Percentiles rank a stretch among this genome's conserved stretches.
Conservation (phyloP, 1,140 invertebrate genomes). For the Dreissena polymorpha region DNA sequence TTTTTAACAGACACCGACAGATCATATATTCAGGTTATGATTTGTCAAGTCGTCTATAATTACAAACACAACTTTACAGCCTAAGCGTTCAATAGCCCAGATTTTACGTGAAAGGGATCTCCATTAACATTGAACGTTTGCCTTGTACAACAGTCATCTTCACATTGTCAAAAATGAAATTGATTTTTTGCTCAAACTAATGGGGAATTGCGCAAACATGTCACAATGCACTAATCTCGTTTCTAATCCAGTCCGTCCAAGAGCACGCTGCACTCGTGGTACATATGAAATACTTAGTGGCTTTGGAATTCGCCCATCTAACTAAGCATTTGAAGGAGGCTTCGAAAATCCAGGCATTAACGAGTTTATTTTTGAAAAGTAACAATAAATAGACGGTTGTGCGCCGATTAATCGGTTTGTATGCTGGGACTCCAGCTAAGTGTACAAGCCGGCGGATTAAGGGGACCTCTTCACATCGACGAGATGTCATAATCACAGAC, state of each 20-base stretch:
- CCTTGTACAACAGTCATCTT: conserved; percentile 50
- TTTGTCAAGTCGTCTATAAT: too few species aligned
- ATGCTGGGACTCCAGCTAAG: conserved; percentile 29
- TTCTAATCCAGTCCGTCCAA: conserved; percentile 26
- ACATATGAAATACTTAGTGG: conserved; percentile 27
- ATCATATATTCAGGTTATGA: too few species aligned
- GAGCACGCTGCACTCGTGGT: conserved; percentile 19
- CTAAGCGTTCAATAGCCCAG: conserved; percentile 22
- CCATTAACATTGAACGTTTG: conserved; percentile 46
- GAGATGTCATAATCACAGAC: conserved; percentile 55
- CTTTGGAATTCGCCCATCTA: conserved; percentile 21
- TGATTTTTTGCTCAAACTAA: conserved; percentile 52
- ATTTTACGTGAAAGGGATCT: conserved; percentile 18
- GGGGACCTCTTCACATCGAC: conserved; percentile 25
- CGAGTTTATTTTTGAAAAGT: conserved; percentile 53
- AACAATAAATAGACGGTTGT: conserved; percentile 54
- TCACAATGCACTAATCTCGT: conserved; percentile 45
- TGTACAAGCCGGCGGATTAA: conserved; percentile 50
- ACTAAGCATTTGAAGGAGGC: conserved; percentile 16
- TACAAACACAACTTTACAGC: too few species aligned
- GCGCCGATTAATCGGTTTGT: conserved; percentile 47
- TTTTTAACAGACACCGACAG: too few species aligned
- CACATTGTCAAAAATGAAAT: conserved; percentile 36
- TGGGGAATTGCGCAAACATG: conserved; percentile 52
- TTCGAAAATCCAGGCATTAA: conserved; percentile 35